Evolutionary conservation across 2,113 vertebrate species (phyloP).

Genomic region (Laticauda colubrina): DNA sequence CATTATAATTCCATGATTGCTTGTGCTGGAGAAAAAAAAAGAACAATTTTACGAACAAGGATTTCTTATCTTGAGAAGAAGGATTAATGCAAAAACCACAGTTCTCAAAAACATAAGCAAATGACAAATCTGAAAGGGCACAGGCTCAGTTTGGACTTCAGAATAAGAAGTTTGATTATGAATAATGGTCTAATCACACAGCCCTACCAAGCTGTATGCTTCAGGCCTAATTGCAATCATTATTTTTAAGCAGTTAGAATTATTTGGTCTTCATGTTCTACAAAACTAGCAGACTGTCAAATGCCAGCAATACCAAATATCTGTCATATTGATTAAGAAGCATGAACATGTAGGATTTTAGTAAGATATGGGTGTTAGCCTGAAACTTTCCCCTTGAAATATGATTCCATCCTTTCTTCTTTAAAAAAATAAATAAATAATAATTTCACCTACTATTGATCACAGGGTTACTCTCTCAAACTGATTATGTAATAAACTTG

Average conservation of each 20-base stretch:
- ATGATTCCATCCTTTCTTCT: background rate
- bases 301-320: constrained; percentile 12
- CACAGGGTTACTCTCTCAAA: background rate
- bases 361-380: background rate
- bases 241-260: constrained; percentile 35
- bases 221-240: constrained; percentile 14
- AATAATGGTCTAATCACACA: constrained; percentile 32
- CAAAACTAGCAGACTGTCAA: background rate
- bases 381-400: background rate
- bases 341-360: background rate
- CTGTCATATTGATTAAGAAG: constrained; percentile 18
- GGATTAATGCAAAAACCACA: constrained; percentile 7
- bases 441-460: background rate
- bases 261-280: constrained; percentile 4
- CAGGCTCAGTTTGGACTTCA: background rate
- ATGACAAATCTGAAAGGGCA: constrained; percentile 23
- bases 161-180: constrained; percentile 31
- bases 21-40: too few species aligned
- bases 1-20: background rate
- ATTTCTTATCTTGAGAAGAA: background rate
- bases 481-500: background rate
- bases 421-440: background rate
- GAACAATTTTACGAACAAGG: background rate
- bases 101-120: background rate
- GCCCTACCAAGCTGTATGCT: background rate